These are phyloP conservation scores for Epiperipatus broadwayi DNA, from an alignment of 2,888 invertebrate species.

Conservation along the genomic window DNA sequence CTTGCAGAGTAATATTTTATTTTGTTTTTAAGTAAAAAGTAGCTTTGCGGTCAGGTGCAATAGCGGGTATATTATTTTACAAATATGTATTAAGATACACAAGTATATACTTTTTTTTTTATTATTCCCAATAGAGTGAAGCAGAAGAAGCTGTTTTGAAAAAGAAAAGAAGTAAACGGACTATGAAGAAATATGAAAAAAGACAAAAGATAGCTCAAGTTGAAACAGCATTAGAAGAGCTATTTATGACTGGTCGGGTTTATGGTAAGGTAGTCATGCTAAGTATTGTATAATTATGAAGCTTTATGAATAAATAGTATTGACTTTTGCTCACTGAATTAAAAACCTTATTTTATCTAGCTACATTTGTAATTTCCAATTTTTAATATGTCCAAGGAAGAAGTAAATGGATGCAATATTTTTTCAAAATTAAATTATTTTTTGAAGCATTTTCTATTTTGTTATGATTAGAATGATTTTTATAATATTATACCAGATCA, in stretches of 20 bases:
- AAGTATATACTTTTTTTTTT: background rate
- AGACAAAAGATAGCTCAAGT: slow-evolving; percentile 85
- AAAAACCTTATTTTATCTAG: slow-evolving; percentile 5
- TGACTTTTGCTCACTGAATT: too few species aligned
- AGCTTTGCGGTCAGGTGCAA: too few species aligned
- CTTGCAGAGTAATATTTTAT: too few species aligned
- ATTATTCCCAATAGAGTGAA: slow-evolving; percentile 50
- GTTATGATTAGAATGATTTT: too few species aligned
- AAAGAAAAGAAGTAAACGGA: slow-evolving; percentile 82
- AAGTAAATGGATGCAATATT: too few species aligned
- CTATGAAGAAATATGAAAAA: slow-evolving; percentile 71
- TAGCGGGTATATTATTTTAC: slow-evolving; percentile 1
- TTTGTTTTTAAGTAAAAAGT: too few species aligned
- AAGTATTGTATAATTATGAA: background rate
- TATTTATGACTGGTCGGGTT: slow-evolving; percentile 86
- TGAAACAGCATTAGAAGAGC: slow-evolving; percentile 79
- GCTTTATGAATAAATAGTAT: too few species aligned
- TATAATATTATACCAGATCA: too few species aligned
- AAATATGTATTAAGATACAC: slow-evolving; percentile 7
- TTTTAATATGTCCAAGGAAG: too few species aligned
- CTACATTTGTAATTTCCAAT: too few species aligned
- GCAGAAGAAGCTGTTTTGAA: slow-evolving; percentile 82
- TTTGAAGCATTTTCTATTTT: too few species aligned
- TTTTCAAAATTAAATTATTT: too few species aligned
- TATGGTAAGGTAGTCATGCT: slow-evolving; percentile 44